Evolutionary conservation across 2,797 vertebrate genomes (phyloP), one percentile per base, ranked within the genome.

Genomic region (Muscicapa striata): DNA sequence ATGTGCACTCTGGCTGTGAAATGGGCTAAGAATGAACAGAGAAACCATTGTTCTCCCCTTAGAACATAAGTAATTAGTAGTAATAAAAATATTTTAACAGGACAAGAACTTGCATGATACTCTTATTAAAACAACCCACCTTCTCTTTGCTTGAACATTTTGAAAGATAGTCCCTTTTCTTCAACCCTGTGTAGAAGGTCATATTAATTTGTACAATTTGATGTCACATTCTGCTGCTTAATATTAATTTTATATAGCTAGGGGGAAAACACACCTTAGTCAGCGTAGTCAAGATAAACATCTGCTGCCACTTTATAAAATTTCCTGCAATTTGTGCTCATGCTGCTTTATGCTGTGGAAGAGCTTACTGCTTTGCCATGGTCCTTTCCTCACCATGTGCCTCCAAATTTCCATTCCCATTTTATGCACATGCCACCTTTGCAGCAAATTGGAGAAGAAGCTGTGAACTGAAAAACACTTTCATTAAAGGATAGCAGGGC

Each of bases 41-140:
- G n/a, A 78, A 77, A 84, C 30, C 34, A 93, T 72, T 89, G 82
- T 70, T 79, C 87, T 52, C 23, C 27, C 34, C 17, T 85, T 74
- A 63, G 66, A 94, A 85, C 29, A 36, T n/a, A 77, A 77, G 11
- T 52, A 87, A 87, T 85, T 89, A 90, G 30, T 48, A 84, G 49
- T 55, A 76, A 66, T 41, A 89, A 62, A 92, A 89, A 83, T 77
- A 70, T 67, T 89, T 87, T 91, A 52, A 64, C 70, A 83, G 45
- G 41, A 84, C 48, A 94, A 79, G 72, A 91, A 68, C 14, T 10
- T 89, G 34, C 72, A 91, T 45, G 64, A 77, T 26, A 68, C 15
- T 72, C 13, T 61, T 77, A 54, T 41, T 51, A 88, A 86, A 90
- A 78, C 46, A 89, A 78, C 22, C 8, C 16, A 45, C 74, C 46